Percentiles rank a stretch among this genome's conserved stretches.
These are phyloP conservation scores for Heliconius eleuchia DNA, from an alignment of 1,140 invertebrate species.

Conservation along the genomic window DNA sequence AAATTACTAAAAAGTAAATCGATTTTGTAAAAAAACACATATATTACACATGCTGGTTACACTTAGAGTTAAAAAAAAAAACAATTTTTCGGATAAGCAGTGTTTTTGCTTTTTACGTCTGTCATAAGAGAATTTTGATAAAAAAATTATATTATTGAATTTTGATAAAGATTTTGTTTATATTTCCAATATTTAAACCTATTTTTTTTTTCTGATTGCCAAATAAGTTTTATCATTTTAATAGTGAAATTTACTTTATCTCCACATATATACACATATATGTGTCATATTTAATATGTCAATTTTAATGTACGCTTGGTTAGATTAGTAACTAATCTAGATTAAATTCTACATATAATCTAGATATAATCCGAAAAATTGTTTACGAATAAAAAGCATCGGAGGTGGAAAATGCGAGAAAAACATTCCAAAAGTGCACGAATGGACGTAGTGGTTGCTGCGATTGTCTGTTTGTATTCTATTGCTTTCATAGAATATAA, in stretches of 20 bases:
- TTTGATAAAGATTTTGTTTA: not conserved
- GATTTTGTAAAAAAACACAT: not conserved
- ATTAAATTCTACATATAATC: not conserved
- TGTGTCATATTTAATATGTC: no score
- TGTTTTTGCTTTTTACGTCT: not conserved
- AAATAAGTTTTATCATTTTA: no score
- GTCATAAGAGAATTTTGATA: not conserved
- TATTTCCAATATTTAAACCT: no score
- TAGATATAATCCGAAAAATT: slow-evolving; percentile 27
- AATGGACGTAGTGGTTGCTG: slow-evolving; percentile 44
- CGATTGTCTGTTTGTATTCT: not conserved
- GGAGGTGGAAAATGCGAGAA: slow-evolving; percentile 21
- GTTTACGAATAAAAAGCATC: slow-evolving; percentile 18
- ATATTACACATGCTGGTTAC: not conserved
- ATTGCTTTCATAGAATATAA: not conserved
- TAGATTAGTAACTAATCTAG: not conserved
- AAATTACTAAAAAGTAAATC: not conserved
- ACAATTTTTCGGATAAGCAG: slow-evolving; percentile 22
- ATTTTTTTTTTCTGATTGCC: no score
- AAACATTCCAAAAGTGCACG: slow-evolving; percentile 44
- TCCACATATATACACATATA: no score
- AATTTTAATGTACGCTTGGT: not conserved
- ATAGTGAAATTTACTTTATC: no score
- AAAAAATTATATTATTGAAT: not conserved
- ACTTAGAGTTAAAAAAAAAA: not conserved